These are phyloP conservation scores for Calliphora vicina DNA, from an alignment of 1,140 invertebrate genomes.

Conservation along the genomic window DNA sequence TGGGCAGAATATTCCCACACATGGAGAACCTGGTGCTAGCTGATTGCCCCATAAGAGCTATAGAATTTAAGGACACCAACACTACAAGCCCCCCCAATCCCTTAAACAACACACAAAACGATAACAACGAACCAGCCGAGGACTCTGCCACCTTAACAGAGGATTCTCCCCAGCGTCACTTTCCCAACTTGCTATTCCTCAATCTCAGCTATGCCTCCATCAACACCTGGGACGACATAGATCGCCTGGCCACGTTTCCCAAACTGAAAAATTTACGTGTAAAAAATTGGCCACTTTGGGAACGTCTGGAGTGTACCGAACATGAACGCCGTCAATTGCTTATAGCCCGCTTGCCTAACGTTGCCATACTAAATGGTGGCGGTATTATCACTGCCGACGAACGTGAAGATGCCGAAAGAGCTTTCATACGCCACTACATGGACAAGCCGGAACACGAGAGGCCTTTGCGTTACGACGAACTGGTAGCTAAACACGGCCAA, in stretches of 20 bases:
- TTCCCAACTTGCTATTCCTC: conserved; percentile 73
- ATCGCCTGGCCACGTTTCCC: conserved; percentile 82
- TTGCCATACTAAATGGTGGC: conserved; percentile 86
- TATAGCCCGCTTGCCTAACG: conserved; percentile 86
- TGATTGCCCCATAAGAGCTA: conserved; percentile 74
- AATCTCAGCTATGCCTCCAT: conserved; percentile 86
- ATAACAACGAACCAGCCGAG: neutral
- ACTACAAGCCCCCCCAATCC: neutral
- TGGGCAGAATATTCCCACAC: conserved; percentile 85
- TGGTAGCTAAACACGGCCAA: conserved; percentile 83
- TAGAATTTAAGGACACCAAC: conserved; percentile 38
- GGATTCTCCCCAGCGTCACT: conserved; percentile 65
- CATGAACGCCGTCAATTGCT: conserved; percentile 85
- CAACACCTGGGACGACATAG: conserved; percentile 86
- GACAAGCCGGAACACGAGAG: conserved; percentile 82
- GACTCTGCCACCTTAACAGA: neutral
- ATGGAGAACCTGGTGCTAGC: conserved; percentile 84
- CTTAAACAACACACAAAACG: neutral
- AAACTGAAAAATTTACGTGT: conserved; percentile 82
- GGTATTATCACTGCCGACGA: conserved; percentile 84
- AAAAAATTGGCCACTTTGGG: conserved; percentile 74
- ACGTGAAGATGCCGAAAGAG: conserved; percentile 89
- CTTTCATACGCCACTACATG: conserved; percentile 92
- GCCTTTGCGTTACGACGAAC: conserved; percentile 81
- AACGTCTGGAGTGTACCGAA: conserved; percentile 82